phyloP scores from a whole-genome alignment of 2,797 vertebrate genomes.

The Lithobates pipiens region DNA sequence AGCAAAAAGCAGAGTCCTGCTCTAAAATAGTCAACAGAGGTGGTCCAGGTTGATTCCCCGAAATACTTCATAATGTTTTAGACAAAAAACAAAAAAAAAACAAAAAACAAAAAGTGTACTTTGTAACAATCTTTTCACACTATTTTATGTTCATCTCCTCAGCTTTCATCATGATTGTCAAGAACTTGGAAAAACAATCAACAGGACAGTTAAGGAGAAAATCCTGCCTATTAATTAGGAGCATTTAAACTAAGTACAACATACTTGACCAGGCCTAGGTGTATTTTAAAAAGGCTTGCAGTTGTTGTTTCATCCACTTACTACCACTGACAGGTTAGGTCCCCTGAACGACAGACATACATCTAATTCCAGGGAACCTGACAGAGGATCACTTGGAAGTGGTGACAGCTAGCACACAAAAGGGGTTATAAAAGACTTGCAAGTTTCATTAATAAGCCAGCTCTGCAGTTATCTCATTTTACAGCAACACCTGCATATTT shows the following conservation, averaged over 20 bases:
- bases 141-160: background rate
- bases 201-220: conserved; percentile 23
- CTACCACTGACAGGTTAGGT: conserved; percentile 67
- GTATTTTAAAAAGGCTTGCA: conserved; percentile 35
- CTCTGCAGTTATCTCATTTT: conserved; percentile 81
- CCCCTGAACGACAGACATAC: conserved; percentile 70
- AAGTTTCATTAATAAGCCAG: conserved; percentile 82
- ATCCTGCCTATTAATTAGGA: conserved; percentile 44
- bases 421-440: conserved; percentile 72
- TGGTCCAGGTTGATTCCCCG: background rate
- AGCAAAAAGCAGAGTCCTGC: no score
- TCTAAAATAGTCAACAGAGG: background rate
- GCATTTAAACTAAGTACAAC: conserved; percentile 48
- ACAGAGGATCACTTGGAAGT: conserved; percentile 76
- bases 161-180: conserved; percentile 25
- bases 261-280: conserved; percentile 52
- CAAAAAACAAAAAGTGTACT: background rate
- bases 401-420: conserved; percentile 75
- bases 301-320: conserved; percentile 60
- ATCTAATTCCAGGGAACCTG: conserved; percentile 73
- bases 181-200: conserved; percentile 19
- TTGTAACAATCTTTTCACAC: background rate
- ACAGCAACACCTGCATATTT: conserved; percentile 85
- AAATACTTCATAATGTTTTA: background rate
- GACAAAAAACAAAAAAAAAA: background rate